These are phyloP conservation scores for Bolinopsis microptera DNA, from an alignment of 37 sponge, comb jelly and placozoan species.

Conservation along the genomic window DNA sequence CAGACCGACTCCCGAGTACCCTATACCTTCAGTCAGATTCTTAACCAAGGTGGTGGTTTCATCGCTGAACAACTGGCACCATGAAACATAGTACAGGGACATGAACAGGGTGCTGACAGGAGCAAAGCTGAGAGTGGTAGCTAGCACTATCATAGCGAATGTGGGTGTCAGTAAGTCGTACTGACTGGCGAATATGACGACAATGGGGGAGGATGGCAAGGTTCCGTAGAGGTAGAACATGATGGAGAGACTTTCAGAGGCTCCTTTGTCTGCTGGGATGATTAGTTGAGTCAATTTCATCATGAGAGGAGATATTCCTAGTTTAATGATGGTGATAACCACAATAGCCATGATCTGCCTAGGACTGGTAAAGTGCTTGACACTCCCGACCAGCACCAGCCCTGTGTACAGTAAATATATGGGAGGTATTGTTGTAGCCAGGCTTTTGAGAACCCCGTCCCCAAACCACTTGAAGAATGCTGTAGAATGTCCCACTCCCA, in stretches of 20 bases:
- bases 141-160: constrained; percentile 19
- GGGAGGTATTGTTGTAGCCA: constrained; percentile 11
- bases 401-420: constrained; percentile 41
- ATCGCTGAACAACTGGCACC: not conserved
- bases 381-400: constrained; percentile 46
- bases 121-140: constrained; percentile 35
- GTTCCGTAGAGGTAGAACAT: constrained; percentile 31
- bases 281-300: not conserved
- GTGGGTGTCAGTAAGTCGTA: constrained; percentile 27
- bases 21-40: not conserved
- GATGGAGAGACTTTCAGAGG: not conserved
- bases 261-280: not conserved
- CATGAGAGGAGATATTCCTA: constrained; percentile 19
- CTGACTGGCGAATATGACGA: constrained; percentile 21
- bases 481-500: not conserved
- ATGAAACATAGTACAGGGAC: not conserved
- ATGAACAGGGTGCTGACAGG: constrained; percentile 42
- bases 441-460: not conserved
- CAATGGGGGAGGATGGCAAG: constrained; percentile 50
- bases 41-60: not conserved
- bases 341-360: not conserved
- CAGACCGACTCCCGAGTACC: not conserved
- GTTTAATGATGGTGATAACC: constrained; percentile 29
- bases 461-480: constrained; percentile 11
- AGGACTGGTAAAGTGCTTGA: not conserved